Conservation (phyloP, 2,113 vertebrate species). For the Ceratotherium simum region DNA sequence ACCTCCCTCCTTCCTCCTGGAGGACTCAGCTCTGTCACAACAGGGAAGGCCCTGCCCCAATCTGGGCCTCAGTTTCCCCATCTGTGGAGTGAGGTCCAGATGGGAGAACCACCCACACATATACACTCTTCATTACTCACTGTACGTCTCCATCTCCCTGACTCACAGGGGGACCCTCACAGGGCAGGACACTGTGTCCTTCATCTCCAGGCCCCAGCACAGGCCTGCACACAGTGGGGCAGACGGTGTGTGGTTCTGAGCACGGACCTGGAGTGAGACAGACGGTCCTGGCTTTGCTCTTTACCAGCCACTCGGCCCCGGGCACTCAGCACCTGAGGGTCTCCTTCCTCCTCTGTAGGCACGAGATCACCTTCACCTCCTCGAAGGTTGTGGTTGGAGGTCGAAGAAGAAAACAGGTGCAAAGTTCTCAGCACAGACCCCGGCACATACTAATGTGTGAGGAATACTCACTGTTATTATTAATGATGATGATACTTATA, state of each 20-base stretch:
- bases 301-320: neutral
- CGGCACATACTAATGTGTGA: accelerated
- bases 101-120: too few species aligned
- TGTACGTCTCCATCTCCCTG: neutral
- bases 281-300: neutral
- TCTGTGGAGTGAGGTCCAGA: neutral
- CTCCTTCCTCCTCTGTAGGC: neutral
- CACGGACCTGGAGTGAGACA: neutral
- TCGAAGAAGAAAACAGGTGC: neutral
- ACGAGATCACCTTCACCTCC: neutral
- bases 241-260: accelerated
- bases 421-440: neutral
- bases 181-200: neutral
- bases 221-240: neutral
- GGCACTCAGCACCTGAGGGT: too few species aligned
- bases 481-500: neutral
- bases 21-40: neutral
- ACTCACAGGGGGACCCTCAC: neutral
- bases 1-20: neutral
- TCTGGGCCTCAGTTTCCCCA: neutral
- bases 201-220: neutral
- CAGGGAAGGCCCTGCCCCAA: neutral
- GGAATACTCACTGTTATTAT: neutral
- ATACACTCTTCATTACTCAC: neutral
- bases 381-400: too few species aligned